Evolutionary conservation across 2,888 invertebrate genomes (phyloP), one percentile per base, ranked within the genome.

Genomic region (Caenorhabditis afra): DNA sequence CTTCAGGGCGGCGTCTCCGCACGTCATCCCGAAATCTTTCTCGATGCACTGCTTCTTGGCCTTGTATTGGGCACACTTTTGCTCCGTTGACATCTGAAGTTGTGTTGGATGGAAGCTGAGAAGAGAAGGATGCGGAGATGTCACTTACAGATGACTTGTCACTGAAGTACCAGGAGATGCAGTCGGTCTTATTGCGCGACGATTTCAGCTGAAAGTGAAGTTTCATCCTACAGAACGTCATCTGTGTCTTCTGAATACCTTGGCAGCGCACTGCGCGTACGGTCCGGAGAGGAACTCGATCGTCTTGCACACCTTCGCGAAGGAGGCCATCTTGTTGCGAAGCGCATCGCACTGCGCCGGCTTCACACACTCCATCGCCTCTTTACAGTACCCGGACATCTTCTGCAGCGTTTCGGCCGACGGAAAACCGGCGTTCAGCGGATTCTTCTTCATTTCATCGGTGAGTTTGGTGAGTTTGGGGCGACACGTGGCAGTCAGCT

Each of bases 1-100:
- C n/a, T 64, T 64, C 49, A 73, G 35, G 16, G 73, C 64, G 0
- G 64, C 49, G 20, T 45, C 64, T 0, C 73, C 73, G 20, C 73
- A 73, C 4, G 49, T 11, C 11, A 58, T 64, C 20, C 49, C 73
- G 10, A 73, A 73, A 44, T 64, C 73, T 20, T 73, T 64, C 41
- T 73, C 73, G 12, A 73, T 65, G 22, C 73, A 73, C 10, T 10
- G 10, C n/a, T 64, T 73, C 22, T 73, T 73, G 18, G 73, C 73
- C 22, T 65, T 73, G 64, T 50, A 73, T 65, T 73, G 64, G 52
- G 73, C 73, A 49, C 73, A 73, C n/a, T 73, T 73, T 58, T 73
- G 73, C 4, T 73, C 73, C 12, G 73, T 57, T 4, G 73, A 64
- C 50, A 73, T 57, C 64, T 73, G 64, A 37, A 52, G 14, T 7